phyloP scores from a whole-genome alignment of 2,113 vertebrate genomes.

The Cettia cetti region DNA sequence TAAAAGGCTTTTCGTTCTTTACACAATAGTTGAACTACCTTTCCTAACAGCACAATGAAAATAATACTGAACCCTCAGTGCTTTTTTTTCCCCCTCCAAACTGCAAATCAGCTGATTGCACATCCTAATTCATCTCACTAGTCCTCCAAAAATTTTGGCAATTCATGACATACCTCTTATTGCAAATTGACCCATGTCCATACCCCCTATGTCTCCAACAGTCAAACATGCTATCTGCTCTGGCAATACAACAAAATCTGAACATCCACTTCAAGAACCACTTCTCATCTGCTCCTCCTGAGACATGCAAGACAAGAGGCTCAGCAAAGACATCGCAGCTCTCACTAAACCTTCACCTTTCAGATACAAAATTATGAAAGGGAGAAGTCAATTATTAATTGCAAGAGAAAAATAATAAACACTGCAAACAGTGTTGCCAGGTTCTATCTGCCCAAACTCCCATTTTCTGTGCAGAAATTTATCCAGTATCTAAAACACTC shows the following conservation, averaged over 20 bases:
- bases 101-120: neutral
- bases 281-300: neutral
- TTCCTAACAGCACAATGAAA: neutral
- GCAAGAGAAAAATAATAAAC: neutral
- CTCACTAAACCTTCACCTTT: neutral
- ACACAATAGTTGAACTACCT: neutral
- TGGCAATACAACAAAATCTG: neutral
- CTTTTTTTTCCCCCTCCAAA: neutral
- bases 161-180: neutral
- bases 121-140: neutral
- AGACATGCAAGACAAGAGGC: neutral
- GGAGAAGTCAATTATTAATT: neutral
- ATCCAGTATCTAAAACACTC: neutral
- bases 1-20: constrained; percentile 21
- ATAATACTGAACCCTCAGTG: neutral
- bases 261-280: neutral
- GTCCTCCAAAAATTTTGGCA: neutral
- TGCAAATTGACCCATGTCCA: neutral
- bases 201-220: neutral
- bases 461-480: neutral
- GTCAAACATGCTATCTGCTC: neutral
- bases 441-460: neutral
- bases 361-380: neutral
- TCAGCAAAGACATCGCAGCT: neutral
- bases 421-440: neutral